Percentiles rank a stretch among this genome's conserved stretches.
These are phyloP conservation scores for Drosophila paranaensis DNA, from an alignment of 2,888 invertebrate species.

Conservation along the genomic window DNA sequence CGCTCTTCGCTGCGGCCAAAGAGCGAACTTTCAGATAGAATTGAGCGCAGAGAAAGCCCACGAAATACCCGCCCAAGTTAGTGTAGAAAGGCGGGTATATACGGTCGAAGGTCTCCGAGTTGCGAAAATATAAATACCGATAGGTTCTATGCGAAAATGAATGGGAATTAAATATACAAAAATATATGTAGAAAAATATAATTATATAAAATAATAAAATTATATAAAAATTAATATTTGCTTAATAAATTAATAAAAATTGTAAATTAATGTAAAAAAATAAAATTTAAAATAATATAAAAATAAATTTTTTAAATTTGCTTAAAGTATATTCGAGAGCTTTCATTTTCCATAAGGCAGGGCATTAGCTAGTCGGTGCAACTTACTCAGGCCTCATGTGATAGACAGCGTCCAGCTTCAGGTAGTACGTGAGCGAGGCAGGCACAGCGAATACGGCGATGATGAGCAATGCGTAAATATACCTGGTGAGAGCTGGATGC, in stretches of 20 bases:
- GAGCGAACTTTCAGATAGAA: conserved; percentile 61
- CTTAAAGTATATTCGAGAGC: not conserved
- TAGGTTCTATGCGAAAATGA: conserved; percentile 63
- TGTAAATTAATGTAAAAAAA: not conserved
- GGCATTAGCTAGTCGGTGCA: not conserved
- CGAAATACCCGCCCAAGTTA: conserved; percentile 81
- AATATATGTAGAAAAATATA: not conserved
- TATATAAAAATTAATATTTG: not conserved
- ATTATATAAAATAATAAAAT: not conserved
- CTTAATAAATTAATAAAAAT: not conserved
- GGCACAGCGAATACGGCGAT: conserved; percentile 54
- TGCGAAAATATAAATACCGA: conserved; percentile 78
- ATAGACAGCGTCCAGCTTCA: conserved; percentile 72
- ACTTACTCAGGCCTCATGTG: conserved; percentile 80
- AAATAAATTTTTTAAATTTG: not conserved
- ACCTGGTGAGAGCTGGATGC: conserved; percentile 52
- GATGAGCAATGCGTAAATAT: conserved; percentile 43
- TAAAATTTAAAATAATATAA: not conserved
- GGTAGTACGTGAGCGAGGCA: conserved; percentile 68
- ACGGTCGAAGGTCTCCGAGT: conserved; percentile 70
- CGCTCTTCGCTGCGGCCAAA: not conserved
- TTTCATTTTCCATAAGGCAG: not conserved
- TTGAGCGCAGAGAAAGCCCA: conserved; percentile 76
- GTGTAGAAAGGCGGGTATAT: conserved; percentile 81
- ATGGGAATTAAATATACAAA: no score